Evolutionary conservation across 2,113 vertebrate species (phyloP).

Genomic region (Cathartes aura): DNA sequence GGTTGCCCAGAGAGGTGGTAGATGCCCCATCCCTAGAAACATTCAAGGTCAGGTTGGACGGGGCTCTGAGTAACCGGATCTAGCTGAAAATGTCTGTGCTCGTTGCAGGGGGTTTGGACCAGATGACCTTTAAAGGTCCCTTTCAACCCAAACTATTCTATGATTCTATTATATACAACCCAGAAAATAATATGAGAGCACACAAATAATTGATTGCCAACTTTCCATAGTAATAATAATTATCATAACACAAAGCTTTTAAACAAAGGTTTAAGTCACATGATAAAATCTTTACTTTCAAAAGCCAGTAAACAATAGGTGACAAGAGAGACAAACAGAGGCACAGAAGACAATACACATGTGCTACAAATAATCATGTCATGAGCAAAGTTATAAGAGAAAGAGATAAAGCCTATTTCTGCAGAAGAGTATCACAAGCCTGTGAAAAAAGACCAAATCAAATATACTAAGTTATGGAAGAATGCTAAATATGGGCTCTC

Average conservation of each 20-base stretch:
- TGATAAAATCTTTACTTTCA: neutral
- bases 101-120: neutral
- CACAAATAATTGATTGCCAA: neutral
- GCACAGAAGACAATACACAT: neutral
- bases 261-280: neutral
- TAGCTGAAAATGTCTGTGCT: neutral
- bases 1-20: neutral
- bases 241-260: neutral
- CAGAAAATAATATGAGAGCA: neutral
- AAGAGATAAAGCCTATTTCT: neutral
- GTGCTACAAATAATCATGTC: neutral
- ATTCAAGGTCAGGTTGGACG: neutral
- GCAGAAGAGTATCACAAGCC: neutral
- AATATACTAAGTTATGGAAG: neutral
- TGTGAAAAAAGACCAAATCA: neutral
- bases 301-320: neutral
- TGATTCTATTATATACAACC: neutral
- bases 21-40: neutral
- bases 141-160: neutral
- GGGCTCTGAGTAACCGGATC: neutral
- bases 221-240: neutral
- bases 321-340: neutral
- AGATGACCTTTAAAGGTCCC: neutral
- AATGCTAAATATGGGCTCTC: neutral
- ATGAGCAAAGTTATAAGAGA: neutral